Evolutionary conservation across 2,797 vertebrate genomes (phyloP), one percentile per base, ranked within the genome.

Genomic region (Schizopygopsis malacanthus): DNA sequence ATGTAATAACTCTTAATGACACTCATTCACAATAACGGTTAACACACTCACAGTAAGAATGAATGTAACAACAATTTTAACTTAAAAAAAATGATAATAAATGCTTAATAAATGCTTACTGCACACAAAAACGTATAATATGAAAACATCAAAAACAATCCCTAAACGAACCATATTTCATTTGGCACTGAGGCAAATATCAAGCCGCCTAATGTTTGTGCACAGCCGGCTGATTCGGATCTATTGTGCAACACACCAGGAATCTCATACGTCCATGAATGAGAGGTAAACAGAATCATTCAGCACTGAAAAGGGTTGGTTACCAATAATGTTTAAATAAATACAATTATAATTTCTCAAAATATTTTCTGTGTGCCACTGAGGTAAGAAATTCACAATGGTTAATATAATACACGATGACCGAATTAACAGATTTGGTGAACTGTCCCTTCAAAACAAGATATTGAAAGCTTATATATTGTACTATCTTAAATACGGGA

Each of bases 231-330:
- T 20, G 18, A 63, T 73, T 82, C 16, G 18, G 43, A 83, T 15
- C 9, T 83, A 52, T 67, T 65, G 47, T 84, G 72, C 71, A 52
- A n/a, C 45, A 25, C 25, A 15, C 41, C 25, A 25, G 72, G 33
- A 76, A 76, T 6, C 69, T 28, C 22, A 71, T 7, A 71, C 25
- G 18, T 65, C 33, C 45, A 54, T 22, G 33, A 25, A 83, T n/a
- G 25, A 10, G 43, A 61, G 37, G 37, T 59, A 72, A 82, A 76
- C 72, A 52, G 59, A 77, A 73, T 33, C 81, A 83, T 63, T 61
- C 39, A 63, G 81, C 4, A 4, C 25, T 41, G 45, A 13, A 13
- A 15, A 50, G 15, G 15, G 47, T 50, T 50, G 47, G 0, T 15
- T 4, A 50, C 47, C 47, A 50, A 15, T 50, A 1, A 15, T 50